Conservation (phyloP, 2,797 vertebrate species). For the Nasua narica region DNA sequence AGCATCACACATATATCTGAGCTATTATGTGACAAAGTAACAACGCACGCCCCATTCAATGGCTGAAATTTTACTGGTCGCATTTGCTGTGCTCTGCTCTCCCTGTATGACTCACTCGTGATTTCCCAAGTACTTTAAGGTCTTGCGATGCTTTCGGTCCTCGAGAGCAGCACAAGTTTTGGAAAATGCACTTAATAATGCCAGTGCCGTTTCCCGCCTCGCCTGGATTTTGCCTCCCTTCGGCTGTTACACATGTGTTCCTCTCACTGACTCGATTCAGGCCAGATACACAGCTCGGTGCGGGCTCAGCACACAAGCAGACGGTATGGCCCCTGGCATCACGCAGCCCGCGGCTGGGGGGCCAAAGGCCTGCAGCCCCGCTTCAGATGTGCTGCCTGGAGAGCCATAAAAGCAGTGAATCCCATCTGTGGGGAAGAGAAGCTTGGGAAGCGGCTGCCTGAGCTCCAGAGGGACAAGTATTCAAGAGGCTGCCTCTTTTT, state of each 20-base stretch:
- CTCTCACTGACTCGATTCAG: background rate
- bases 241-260: background rate
- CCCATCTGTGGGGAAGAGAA: background rate
- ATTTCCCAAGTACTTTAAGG: background rate
- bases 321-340: background rate
- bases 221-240: background rate
- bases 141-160: background rate
- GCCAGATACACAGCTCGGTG: background rate
- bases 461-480: background rate
- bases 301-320: background rate
- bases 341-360: accelerated
- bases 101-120: background rate
- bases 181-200: background rate
- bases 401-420: background rate
- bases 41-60: background rate
- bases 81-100: background rate
- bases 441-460: background rate
- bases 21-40: background rate
- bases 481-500: background rate
- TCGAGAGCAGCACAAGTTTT: background rate
- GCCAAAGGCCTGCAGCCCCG: background rate
- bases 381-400: accelerated
- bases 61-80: background rate
- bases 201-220: background rate
- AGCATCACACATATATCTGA: background rate